Conservation (phyloP, 2,888 invertebrate species). For the Epiblema foenella region DNA sequence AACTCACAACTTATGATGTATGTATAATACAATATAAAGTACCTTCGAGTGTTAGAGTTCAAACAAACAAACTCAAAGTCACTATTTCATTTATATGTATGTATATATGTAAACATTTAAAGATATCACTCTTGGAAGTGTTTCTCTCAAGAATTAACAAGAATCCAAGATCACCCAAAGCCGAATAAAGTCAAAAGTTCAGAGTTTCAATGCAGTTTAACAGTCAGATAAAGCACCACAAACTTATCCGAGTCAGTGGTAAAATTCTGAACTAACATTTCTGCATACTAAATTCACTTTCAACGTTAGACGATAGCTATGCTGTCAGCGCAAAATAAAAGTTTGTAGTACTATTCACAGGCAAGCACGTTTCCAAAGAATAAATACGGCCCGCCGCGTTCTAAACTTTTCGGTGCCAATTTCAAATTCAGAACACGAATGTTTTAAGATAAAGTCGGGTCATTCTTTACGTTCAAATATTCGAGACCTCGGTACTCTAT, state of each 20-base stretch:
- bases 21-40: background rate
- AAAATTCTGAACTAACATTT: conserved; percentile 20
- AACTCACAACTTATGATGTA: background rate
- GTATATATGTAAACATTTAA: no score
- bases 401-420: conserved; percentile 39
- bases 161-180: conserved; percentile 15
- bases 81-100: no score
- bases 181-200: conserved; percentile 28
- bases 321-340: conserved; percentile 27
- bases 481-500: conserved; percentile 45
- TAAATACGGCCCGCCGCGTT: conserved; percentile 35
- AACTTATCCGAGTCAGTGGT: conserved; percentile 6
- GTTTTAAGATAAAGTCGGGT: conserved; percentile 39
- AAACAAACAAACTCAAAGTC: no score
- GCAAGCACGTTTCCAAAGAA: conserved; percentile 31
- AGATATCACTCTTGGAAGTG: background rate
- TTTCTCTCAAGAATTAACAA: conserved; percentile 10
- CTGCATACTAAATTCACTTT: conserved; percentile 18
- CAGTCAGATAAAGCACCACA: conserved; percentile 15
- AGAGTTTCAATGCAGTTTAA: conserved; percentile 20
- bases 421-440: conserved; percentile 43
- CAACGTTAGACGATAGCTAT: background rate
- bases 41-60: background rate
- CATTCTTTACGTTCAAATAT: conserved; percentile 42
- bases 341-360: conserved; percentile 32